Evolutionary conservation across 2,797 vertebrate species (phyloP), one percentile per base, ranked within the genome.

Genomic region (Hippocampus kuda): DNA sequence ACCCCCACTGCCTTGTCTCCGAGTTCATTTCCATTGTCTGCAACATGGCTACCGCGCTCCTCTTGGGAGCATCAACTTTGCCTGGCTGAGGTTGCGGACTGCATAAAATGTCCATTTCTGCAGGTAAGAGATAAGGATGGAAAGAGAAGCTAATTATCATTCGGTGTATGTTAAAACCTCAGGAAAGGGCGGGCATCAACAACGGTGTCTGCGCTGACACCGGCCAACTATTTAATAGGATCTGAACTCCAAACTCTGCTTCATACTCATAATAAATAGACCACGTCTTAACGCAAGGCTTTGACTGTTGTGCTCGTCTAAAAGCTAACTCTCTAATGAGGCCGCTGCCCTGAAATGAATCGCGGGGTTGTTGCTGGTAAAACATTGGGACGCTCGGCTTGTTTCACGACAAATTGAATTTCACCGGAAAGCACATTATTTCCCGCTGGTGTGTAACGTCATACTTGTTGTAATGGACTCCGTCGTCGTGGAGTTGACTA

Each of bases 81-180:
- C 75, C 84, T 86, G 86, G 83, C 83, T 77, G 67, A 72, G 24
- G 78, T 80, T 84, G 86, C 86, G 79, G 84, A 78, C 82, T 83
- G 89, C 83, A 88, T 88, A 88, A 88, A 85, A 88, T 88, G 85
- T 79, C 83, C 79, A 88, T 88, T 89, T 88, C 88, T 90, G 89
- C 87, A 89, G 89, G 89, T 89, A 81, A 79, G 88, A 85, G 89
- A 90, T 90, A 90, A 89, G 87, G 81, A 82, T 87, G 85, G 88
- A 89, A 89, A 87, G 84, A 79, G 76, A 83, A 88, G 88, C 84
- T 89, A 90, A 90, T 90, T 90, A 88, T 89, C 87, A 89, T 89
- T 88, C 86, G 84, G 81, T 86, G 82, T 88, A 79, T 83, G 87
- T 88, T 85, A 82, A 88, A 88, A 88, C 82, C 85, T 77, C 77